A percentile compares a stretch with the other conserved stretches of the same genome.
Conservation (phyloP, 1,140 invertebrate species). For the Pseudomyrmex cubaensis region DNA sequence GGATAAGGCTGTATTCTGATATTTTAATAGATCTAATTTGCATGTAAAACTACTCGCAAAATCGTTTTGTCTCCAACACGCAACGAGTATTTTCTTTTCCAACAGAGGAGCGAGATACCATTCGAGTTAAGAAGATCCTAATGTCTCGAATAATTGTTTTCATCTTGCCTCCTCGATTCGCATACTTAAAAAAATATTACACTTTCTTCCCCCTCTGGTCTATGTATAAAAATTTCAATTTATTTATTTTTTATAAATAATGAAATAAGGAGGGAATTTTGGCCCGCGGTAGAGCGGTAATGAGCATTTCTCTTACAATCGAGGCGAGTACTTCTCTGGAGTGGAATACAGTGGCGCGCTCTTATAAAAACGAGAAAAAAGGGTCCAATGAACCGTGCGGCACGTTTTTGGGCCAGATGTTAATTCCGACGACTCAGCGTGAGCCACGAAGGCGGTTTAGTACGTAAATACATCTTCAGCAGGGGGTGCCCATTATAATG, state of each 20-base stretch:
- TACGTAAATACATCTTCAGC: slow-evolving; percentile 84
- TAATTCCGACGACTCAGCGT: slow-evolving; percentile 82
- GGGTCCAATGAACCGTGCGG: slow-evolving; percentile 71
- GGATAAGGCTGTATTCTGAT: slow-evolving; percentile 64
- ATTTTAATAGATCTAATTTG: slow-evolving; percentile 83
- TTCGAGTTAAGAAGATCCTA: slow-evolving; percentile 4
- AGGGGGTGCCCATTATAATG: slow-evolving; percentile 85
- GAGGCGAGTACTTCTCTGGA: slow-evolving; percentile 4
- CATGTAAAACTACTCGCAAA: slow-evolving; percentile 79
- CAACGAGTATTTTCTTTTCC: slow-evolving; percentile 7
- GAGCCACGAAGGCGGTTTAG: slow-evolving; percentile 82
- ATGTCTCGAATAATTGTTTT: not conserved
- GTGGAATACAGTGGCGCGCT: slow-evolving; percentile 44
- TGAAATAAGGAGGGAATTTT: slow-evolving; percentile 1
- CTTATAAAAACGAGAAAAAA: slow-evolving; percentile 58
- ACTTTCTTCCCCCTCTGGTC: not conserved
- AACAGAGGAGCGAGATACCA: not conserved
- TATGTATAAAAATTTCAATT: not conserved
- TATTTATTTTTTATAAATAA: not conserved
- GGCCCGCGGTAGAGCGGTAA: not conserved
- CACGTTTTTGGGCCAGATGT: slow-evolving; percentile 82
- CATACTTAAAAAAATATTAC: not conserved
- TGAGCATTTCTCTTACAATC: slow-evolving; percentile 16
- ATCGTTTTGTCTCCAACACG: slow-evolving; percentile 54
- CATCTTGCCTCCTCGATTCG: not conserved